These are phyloP conservation scores for Eudemis profundana DNA, from an alignment of 2,888 invertebrate species.

Conservation along the genomic window DNA sequence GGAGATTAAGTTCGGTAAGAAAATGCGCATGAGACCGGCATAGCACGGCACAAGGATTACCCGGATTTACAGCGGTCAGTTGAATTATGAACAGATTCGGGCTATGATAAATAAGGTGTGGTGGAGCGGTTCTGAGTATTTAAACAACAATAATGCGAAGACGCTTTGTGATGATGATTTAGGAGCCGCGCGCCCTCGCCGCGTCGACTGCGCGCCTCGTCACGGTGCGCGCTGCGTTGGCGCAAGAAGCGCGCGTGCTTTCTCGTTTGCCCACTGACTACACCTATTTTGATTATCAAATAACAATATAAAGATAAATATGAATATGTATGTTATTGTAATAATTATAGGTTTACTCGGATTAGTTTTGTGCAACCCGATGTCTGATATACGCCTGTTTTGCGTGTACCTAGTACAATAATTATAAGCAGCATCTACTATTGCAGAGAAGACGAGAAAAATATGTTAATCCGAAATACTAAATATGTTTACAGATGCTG, in stretches of 20 bases:
- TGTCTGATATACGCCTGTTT: no score
- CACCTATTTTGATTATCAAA: no score
- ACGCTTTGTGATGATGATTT: constrained; percentile 59
- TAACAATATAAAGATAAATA: no score
- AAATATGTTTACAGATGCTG: no score
- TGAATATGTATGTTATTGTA: no score
- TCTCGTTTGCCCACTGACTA: no score
- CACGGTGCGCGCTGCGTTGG: constrained; percentile 2
- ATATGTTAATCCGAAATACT: no score
- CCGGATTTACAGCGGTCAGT: constrained; percentile 30
- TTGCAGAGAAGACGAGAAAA: no score
- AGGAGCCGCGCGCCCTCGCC: constrained; percentile 55
- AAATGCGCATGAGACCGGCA: constrained; percentile 12
- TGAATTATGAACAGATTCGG: constrained; percentile 44
- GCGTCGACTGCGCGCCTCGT: constrained; percentile 32
- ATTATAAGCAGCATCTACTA: no score
- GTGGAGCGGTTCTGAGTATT: constrained; percentile 56
- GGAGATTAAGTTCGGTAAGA: constrained; percentile 34
- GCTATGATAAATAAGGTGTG: constrained; percentile 46
- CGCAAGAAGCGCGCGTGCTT: constrained; percentile 3
- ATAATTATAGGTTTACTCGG: no score
- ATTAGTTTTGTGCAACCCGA: no score
- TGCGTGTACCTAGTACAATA: no score
- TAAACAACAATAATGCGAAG: constrained; percentile 58
- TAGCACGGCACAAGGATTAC: constrained; percentile 23